Evolutionary conservation across 2,888 invertebrate species (phyloP), one percentile per base, ranked within the genome.

Genomic region (Druceiella hillmani): DNA sequence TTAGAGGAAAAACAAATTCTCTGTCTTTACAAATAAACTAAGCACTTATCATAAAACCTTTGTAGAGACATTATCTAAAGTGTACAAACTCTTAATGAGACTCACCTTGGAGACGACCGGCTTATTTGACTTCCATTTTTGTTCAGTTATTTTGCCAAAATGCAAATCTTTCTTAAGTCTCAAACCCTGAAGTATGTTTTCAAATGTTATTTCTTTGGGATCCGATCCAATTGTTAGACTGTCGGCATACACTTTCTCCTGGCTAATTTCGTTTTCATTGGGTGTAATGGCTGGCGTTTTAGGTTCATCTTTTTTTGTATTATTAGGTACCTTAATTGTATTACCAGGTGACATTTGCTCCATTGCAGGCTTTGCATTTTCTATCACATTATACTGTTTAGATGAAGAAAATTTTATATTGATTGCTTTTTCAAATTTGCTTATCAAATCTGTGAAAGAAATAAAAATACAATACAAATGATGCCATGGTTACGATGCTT

Each of bases 81-180:
- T n/a, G n/a, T n/a, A n/a, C n/a, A n/a, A n/a, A n/a, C n/a, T n/a
- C n/a, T n/a, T n/a, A n/a, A n/a, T n/a, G 31, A 14, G 17, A 38
- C 51, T 43, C 30, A 69, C 70, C 63, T 69, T 68, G n/a, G 63
- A 60, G 12, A 69, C 54, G 1, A 56, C 45, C 17, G 64, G 65
- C 38, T 64, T 66, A 38, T 60, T 63, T 1, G 57, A 50, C 43
- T 64, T 69, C 70, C 69, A 69, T 4, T 56, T 55, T 2, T 59
- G 59, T 38, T 66, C 62, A 0, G 69, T 64, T 35, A 69, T 61
- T 47, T 66, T 66, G 13, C 70, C 70, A 15, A 69, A 60, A 40
- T 61, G 62, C 27, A 63, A 47, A 40, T 70, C 66, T 22, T 64
- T 68, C 41, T 64, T 67, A 26, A 67, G 48, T 27, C 61, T 61